These are phyloP conservation scores for Acleris holmiana DNA, from an alignment of 2,888 invertebrate species.

Conservation along the genomic window DNA sequence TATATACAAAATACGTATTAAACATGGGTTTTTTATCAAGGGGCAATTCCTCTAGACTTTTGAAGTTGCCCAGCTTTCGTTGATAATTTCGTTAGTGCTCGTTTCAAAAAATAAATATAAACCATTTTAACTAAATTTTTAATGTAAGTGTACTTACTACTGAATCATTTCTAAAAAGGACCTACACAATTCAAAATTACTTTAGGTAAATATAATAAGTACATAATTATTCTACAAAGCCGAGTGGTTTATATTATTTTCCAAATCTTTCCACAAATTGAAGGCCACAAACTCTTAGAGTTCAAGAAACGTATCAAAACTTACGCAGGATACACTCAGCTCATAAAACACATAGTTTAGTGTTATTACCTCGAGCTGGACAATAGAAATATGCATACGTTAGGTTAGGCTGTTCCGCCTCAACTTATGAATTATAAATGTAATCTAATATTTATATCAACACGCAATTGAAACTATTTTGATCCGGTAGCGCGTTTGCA, in stretches of 20 bases:
- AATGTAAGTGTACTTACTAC: no score
- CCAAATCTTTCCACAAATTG: no score
- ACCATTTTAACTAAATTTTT: no score
- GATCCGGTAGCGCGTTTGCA: constrained; percentile 68
- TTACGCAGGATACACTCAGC: constrained; percentile 20
- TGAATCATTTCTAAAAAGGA: no score
- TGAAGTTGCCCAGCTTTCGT: no score
- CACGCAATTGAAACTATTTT: constrained; percentile 66
- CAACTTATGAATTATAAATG: constrained; percentile 67
- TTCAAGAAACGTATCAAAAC: constrained; percentile 29
- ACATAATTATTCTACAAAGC: not conserved
- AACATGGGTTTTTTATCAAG: no score
- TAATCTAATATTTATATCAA: constrained; percentile 69
- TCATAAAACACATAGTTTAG: constrained; percentile 33
- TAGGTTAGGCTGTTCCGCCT: constrained; percentile 58
- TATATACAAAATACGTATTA: no score
- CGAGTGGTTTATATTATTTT: no score
- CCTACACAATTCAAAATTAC: no score
- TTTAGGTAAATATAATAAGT: no score
- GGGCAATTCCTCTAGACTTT: no score
- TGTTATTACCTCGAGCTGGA: constrained; percentile 26
- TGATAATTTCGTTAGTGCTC: not conserved
- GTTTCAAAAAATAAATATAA: not conserved
- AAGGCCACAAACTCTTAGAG: not conserved
- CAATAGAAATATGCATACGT: constrained; percentile 42